phyloP scores from a whole-genome alignment of 2,888 invertebrate genomes.

The Zygothrica quintamaculata region DNA sequence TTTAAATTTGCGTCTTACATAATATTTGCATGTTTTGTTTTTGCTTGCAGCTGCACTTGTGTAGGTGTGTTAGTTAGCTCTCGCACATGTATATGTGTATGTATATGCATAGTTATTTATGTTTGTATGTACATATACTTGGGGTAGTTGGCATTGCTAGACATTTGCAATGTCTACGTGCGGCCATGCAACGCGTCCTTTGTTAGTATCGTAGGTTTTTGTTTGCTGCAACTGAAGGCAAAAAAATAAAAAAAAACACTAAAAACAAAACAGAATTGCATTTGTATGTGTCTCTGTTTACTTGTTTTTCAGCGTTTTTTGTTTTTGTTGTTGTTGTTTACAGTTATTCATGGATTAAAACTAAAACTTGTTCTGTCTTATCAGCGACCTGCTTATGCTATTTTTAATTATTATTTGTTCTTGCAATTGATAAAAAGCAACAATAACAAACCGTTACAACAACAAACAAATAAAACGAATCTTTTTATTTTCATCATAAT shows the following conservation, averaged over 20 bases:
- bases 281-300: neutral
- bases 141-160: constrained; percentile 28
- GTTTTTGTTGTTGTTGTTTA: too few species aligned
- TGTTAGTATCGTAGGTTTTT: constrained; percentile 58
- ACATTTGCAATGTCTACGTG: constrained; percentile 60
- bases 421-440: constrained; percentile 45
- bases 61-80: too few species aligned
- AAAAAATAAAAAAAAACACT: constrained; percentile 1
- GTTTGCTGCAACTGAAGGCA: constrained; percentile 1
- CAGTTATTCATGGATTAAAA: constrained; percentile 44
- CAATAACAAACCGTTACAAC: too few species aligned
- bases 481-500: constrained; percentile 40
- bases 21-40: constrained; percentile 24
- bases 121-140: constrained; percentile 27
- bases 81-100: constrained; percentile 16
- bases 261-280: neutral
- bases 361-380: constrained; percentile 29
- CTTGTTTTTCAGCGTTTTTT: too few species aligned
- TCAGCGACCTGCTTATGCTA: constrained; percentile 54
- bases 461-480: neutral
- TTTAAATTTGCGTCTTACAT: constrained; percentile 27
- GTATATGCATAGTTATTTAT: constrained; percentile 31
- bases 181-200: constrained; percentile 34
- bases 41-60: constrained; percentile 2
- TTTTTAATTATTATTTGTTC: constrained; percentile 37